A percentile compares a stretch with the other conserved stretches of the same genome.
Conservation (phyloP, 2,113 vertebrate species). For the Benitochromis conjunctus region DNA sequence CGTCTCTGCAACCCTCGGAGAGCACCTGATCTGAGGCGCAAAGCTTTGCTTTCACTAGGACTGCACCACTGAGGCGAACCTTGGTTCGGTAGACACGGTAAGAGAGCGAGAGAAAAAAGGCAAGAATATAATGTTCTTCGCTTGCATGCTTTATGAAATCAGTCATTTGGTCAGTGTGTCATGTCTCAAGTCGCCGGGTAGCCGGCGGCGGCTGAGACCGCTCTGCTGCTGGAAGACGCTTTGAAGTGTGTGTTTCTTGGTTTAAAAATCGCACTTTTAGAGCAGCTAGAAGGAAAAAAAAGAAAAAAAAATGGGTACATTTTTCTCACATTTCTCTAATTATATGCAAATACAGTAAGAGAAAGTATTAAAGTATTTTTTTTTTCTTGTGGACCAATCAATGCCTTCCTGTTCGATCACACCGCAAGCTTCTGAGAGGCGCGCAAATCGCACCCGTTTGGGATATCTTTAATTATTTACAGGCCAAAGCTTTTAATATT, state of each 20-base stretch:
- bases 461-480: conserved; percentile 60
- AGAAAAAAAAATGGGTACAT: not conserved
- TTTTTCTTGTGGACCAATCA: not conserved
- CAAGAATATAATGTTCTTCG: not conserved
- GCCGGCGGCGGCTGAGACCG: not conserved
- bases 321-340: not conserved
- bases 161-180: conserved; percentile 34
- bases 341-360: not conserved
- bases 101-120: not conserved
- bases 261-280: not conserved
- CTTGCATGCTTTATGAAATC: not conserved
- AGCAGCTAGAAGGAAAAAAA: not conserved
- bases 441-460: conserved; percentile 22
- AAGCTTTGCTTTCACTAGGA: conserved; percentile 45
- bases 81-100: conserved; percentile 35
- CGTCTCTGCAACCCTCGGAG: conserved; percentile 32
- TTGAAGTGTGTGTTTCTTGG: not conserved
- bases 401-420: not conserved
- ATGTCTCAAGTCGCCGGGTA: conserved; percentile 12
- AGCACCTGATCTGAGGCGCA: conserved; percentile 57
- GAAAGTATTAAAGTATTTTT: not conserved
- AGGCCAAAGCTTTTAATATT: conserved; percentile 58
- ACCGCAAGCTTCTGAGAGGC: not conserved
- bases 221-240: not conserved
- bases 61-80: conserved; percentile 18